Base-by-base conservation (phyloP, 2,113 vertebrate species). In the Ivindomyrus marchei region DNA sequence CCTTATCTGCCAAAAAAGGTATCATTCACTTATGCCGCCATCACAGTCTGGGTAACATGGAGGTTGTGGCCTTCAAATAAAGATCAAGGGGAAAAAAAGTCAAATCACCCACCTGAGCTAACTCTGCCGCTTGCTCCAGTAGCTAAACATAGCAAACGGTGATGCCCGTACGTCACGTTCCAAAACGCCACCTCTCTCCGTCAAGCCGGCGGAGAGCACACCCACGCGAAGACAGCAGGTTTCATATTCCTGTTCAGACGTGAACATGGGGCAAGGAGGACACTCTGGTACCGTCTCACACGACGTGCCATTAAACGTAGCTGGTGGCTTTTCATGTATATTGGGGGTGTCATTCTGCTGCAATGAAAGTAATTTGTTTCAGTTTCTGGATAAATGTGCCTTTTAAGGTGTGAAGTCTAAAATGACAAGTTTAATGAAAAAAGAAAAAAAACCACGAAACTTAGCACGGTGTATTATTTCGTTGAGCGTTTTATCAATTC, bases 221-320 rank as follows among this genome's bases (percentile, higher is more conserved):
- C 84, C 84, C 84, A 50, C 84, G n/a, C 45, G 3, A 11, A 86
- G 47, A 50, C n/a, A 17, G 47, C 47, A 46, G 84, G 46, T 86
- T 86, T 86, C 84, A 49, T 31, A 86, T 86, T 86, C n/a, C 84
- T 86, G 84, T 49, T 86, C 24, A 86, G 45, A 86, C 45, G 45
- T 49, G 45, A 50, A 50, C 46, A 50, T 47, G 47, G 84, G 39
- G 45, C 39, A 47, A 3, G 42, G 10, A 85, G 45, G 24, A 2
- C 45, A n/a, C 84, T 27, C 46, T 1, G n/a, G 3, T 50, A 50
- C n/a, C 9, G 0, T 85, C 21, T 85, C 47, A 50, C 84, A 13
- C 46, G 45, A 50, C 3, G 9, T 5, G 10, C 10, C 11, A 6
- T 5, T 17, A 6, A 77, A 4, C 17, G 31, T 19, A 10, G 11